phyloP scores from a whole-genome alignment of 1,140 invertebrate species.

The Drosophila takahashii region DNA sequence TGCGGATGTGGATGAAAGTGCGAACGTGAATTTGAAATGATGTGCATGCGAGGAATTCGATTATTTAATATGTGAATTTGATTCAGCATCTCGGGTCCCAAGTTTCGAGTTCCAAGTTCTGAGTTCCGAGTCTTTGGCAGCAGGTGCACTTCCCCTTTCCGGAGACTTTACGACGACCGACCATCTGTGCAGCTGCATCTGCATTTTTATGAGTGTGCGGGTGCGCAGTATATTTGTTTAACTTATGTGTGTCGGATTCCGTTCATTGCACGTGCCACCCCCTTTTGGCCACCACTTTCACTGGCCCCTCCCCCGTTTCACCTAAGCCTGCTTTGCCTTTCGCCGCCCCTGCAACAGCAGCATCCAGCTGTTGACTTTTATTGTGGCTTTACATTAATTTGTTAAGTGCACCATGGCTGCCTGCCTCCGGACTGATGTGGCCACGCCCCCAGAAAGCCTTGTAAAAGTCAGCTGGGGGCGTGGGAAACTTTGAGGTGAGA shows the following conservation, averaged over 20 bases:
- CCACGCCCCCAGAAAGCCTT: slow-evolving; percentile 12
- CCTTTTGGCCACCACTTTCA: slow-evolving; percentile 6
- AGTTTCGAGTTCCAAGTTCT: neutral
- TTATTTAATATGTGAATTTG: slow-evolving; percentile 50
- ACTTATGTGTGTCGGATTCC: slow-evolving; percentile 37
- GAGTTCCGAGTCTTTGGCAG: slow-evolving; percentile 11
- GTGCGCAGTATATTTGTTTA: slow-evolving; percentile 30
- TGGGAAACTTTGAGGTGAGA: slow-evolving; percentile 55
- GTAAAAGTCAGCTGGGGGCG: slow-evolving; percentile 38
- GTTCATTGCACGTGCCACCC: slow-evolving; percentile 29
- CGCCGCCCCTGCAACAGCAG: slow-evolving; percentile 24
- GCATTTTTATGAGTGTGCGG: slow-evolving; percentile 32
- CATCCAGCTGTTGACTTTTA: slow-evolving; percentile 82
- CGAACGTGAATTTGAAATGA: slow-evolving; percentile 40
- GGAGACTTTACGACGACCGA: slow-evolving; percentile 19
- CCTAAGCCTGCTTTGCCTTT: slow-evolving; percentile 48
- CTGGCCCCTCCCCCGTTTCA: neutral
- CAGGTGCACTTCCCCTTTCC: slow-evolving; percentile 13
- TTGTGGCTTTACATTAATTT: slow-evolving; percentile 83
- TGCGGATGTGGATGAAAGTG: slow-evolving; percentile 18
- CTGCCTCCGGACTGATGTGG: slow-evolving; percentile 11
- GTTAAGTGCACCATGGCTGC: slow-evolving; percentile 71
- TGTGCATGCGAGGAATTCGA: slow-evolving; percentile 39
- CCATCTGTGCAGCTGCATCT: slow-evolving; percentile 29
- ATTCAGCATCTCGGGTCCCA: slow-evolving; percentile 15